These are phyloP conservation scores for Melipona bicolor DNA, from an alignment of 2,888 invertebrate species.

Conservation along the genomic window DNA sequence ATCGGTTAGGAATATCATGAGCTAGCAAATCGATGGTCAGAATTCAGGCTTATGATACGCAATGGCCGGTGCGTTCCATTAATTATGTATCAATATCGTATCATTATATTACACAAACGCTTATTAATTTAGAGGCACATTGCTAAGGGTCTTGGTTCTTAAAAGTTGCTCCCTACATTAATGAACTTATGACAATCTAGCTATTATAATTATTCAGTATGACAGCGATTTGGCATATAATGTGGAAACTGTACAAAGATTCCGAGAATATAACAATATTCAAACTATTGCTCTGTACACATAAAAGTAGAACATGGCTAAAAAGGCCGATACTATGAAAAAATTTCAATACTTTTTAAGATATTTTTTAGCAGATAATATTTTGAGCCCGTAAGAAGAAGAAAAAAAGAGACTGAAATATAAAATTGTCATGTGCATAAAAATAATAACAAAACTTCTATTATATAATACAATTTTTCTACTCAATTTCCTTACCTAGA, in stretches of 20 bases:
- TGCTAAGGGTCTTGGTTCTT: conserved; percentile 82
- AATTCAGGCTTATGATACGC: conserved; percentile 76
- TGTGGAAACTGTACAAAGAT: conserved; percentile 75
- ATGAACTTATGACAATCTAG: conserved; percentile 75
- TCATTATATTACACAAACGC: conserved; percentile 80
- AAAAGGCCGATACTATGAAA: conserved; percentile 57
- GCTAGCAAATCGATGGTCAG: conserved; percentile 76
- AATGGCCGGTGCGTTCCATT: conserved; percentile 71
- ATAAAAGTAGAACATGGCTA: conserved; percentile 52
- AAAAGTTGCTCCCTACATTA: conserved; percentile 79
- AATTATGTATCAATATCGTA: conserved; percentile 74
- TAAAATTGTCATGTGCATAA: conserved; percentile 67
- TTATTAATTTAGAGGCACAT: conserved; percentile 84
- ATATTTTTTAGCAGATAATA: conserved; percentile 31
- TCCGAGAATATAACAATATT: conserved; percentile 62
- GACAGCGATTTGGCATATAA: conserved; percentile 73
- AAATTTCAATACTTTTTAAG: conserved; percentile 41
- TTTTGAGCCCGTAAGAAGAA: conserved; percentile 44
- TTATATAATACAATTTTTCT: conserved; percentile 61
- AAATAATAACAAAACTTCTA: conserved; percentile 60
- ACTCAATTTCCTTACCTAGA: conserved; percentile 66
- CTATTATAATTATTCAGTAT: conserved; percentile 72
- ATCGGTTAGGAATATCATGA: conserved; percentile 75
- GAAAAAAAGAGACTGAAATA: conserved; percentile 40
- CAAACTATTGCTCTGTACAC: conserved; percentile 69